Evolutionary conservation across 2,113 vertebrate species (phyloP).

Genomic region (Apteryx owenii): DNA sequence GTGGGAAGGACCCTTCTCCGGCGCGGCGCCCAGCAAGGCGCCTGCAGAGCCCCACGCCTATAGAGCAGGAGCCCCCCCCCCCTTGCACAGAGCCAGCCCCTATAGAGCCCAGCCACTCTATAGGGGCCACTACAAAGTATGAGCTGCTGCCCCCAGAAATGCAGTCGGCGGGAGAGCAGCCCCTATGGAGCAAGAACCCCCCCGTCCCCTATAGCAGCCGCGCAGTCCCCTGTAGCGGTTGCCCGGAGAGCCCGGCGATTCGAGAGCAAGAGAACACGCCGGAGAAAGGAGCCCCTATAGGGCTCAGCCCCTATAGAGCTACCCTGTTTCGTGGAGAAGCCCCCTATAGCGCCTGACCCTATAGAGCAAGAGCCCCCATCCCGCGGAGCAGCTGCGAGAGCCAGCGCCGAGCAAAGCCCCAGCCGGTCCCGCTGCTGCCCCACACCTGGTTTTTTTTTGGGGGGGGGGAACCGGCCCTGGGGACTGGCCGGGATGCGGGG

Average conservation of each 20-base stretch:
- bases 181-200: neutral
- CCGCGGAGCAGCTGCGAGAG: neutral
- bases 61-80: neutral
- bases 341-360: neutral
- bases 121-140: fast-evolving
- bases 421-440: neutral
- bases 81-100: neutral
- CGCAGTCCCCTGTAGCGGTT: neutral
- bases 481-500: neutral
- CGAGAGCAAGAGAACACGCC: neutral
- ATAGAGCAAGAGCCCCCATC: neutral
- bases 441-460: neutral
- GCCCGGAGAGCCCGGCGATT: neutral
- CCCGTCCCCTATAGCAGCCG: neutral
- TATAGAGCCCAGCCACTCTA: fast-evolving
- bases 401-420: neutral
- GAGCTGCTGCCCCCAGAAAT: neutral
- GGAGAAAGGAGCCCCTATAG: fast-evolving
- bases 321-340: too few species aligned
- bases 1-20: too few species aligned
- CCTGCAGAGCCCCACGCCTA: neutral
- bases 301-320: neutral
- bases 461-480: neutral
- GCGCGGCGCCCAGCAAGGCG: too few species aligned
- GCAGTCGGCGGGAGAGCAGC: neutral